Base-by-base conservation (phyloP, 2,113 vertebrate genomes). In the Bombycilla garrulus region DNA sequence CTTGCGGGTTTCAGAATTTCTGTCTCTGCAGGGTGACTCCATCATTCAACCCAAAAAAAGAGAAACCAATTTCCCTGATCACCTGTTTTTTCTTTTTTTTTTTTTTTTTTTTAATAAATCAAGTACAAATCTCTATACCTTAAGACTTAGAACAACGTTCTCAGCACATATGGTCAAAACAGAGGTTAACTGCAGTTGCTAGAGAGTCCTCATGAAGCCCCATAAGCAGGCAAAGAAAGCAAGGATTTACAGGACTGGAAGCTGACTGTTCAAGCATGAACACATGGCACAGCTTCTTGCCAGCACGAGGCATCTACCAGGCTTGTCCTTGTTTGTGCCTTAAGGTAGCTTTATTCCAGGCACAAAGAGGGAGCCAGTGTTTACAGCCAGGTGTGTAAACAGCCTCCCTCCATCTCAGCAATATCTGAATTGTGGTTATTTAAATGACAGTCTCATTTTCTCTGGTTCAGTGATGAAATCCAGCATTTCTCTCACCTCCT, bases 401-500 rank as follows among this genome's bases (percentile, higher is more conserved):
- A 86, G 72, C 74, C 40, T 92, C 64, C 67, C 20, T 47, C 54
- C 2, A 0, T 69, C 82, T 90, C 8, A 89, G 78, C 83, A 89
- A 4, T 29, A 90, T 74, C 69, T 38, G 71, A 92, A 81, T 36
- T 45, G 57, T 3, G 12, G 65, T 81, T 86, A 87, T 65, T 91
- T 81, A 78, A 78, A 74, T 14, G 73, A 86, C 84, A 92, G 50
- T 48, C 74, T 60, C 57, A 6, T 69, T 77, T 61, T 84, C 65
- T 76, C 40, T 38, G 47, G 25, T 61, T 80, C 79, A 62, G 67
- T 38, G 72, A 73, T 10, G 36, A 86, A 90, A 96, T 18, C 12
- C 57, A 51, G 70, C 61, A 54, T 51, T 83, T 88, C 93, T 90
- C 95, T 95, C 76, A 99, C 99, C 99, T 99, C 99, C 82, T 99